Conservation (phyloP, 2,888 invertebrate species). For the Ochlodes sylvanus region DNA sequence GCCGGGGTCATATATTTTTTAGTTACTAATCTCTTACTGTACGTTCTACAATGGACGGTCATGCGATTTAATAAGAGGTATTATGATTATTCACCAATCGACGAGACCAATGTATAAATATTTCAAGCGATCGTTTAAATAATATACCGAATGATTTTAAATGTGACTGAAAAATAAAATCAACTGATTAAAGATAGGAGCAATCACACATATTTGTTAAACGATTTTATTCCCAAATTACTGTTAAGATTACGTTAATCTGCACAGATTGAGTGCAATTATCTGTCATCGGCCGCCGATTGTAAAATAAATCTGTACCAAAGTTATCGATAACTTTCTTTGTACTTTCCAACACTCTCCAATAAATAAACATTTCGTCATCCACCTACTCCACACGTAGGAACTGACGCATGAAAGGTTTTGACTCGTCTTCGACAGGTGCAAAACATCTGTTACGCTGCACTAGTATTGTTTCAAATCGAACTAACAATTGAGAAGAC, state of each 20-base stretch:
- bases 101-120: too few species aligned
- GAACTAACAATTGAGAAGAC: too few species aligned
- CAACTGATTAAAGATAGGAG: too few species aligned
- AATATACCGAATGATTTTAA: too few species aligned
- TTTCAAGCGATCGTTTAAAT: too few species aligned
- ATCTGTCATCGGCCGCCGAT: not conserved
- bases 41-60: too few species aligned
- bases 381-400: not conserved
- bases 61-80: too few species aligned
- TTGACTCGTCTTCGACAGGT: not conserved
- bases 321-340: not conserved
- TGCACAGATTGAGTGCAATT: not conserved
- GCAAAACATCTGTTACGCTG: not conserved
- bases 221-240: too few species aligned
- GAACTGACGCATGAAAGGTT: not conserved
- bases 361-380: slow-evolving; percentile 1
- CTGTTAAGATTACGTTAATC: not conserved
- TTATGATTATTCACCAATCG: too few species aligned
- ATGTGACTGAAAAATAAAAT: too few species aligned
- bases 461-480: not conserved
- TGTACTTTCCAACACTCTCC: not conserved
- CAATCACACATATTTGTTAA: too few species aligned
- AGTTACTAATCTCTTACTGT: not conserved
- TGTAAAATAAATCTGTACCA: not conserved
- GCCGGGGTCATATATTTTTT: not conserved